Evolutionary conservation across 2,113 vertebrate species (phyloP), one percentile per base, ranked within the genome.

Genomic region (Mystacornis crossleyi): DNA sequence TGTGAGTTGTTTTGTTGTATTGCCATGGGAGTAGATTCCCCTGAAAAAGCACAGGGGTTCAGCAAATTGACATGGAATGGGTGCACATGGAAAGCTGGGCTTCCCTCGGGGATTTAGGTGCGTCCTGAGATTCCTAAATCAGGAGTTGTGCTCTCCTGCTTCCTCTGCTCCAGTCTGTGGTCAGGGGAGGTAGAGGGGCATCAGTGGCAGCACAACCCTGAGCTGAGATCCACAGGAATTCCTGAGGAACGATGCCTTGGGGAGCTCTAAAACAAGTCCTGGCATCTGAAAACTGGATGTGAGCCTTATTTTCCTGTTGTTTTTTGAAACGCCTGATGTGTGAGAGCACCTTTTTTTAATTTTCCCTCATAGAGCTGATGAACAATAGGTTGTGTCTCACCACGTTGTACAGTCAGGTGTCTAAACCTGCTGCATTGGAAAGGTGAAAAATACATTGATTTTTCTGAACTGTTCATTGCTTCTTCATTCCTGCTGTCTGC

Each of bases 111-210:
- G 10, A 2, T 65, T 53, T 15, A 6, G 48, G n/a, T 7, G 3
- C 0, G 1, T 8, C 38, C 9, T 4, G 26, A 26, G 50, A 2
- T 33, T 29, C 48, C 62, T 16, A 1, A 42, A 12, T 17, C 14
- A 4, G 53, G 34, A 81, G 20, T 17, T 42, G 6, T 18, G 5
- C 28, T 66, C 24, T 4, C 42, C 34, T 42, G 14, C 53, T 62
- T 14, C 2, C 51, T 12, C 0, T 12, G 19, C 65, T 16, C 15
- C 14, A 10, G 1, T 4, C 20, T 31, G 5, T 3, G 0, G 2
- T 18, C 36, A 8, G 34, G 1, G 53, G 36, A 47, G 70, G 33
- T 31, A 6, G n/a, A 5, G 53, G 55, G 25, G 15, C 24, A 14
- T 10, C 36, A 0, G 34, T 6, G 5, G 4, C 3, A 5, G 40